phyloP scores from a whole-genome alignment of 2,113 vertebrate genomes.

The Chamaea fasciata region DNA sequence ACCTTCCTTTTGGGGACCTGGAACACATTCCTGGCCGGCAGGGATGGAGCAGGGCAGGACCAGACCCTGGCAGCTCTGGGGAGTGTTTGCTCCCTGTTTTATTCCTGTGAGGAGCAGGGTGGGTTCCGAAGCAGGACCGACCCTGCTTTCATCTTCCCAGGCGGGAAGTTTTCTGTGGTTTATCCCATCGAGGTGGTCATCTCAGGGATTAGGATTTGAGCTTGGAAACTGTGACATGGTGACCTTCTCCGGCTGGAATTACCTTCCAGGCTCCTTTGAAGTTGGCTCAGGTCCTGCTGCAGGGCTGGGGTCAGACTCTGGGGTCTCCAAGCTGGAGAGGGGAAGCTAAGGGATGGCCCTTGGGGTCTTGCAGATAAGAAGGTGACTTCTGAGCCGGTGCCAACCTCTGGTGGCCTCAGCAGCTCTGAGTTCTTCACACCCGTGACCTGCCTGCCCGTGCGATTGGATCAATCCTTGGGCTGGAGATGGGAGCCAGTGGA shows the following conservation, averaged over 20 bases:
- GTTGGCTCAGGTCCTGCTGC: neutral
- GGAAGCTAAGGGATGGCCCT: neutral
- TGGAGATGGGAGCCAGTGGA: rapidly evolving
- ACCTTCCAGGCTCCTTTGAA: neutral
- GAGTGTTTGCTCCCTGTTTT: neutral
- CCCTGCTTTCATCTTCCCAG: neutral
- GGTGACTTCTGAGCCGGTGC: neutral
- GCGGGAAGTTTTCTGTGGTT: rapidly evolving
- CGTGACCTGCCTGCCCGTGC: rapidly evolving
- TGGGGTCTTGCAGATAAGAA: neutral
- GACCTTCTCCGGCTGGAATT: neutral
- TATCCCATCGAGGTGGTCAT: neutral
- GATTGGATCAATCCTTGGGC: neutral
- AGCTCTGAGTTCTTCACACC: neutral
- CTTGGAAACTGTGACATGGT: neutral
- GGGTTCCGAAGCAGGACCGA: neutral
- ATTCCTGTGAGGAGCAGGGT: neutral
- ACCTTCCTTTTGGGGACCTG: neutral
- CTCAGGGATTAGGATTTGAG: conserved; percentile 4
- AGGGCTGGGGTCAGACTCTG: neutral
- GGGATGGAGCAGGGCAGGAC: neutral
- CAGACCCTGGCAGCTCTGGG: neutral
- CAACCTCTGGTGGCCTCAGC: neutral
- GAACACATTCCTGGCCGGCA: rapidly evolving
- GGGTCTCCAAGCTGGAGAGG: neutral